Base-by-base conservation (phyloP, 2,888 invertebrate species). In the Callimorpha dominula region DNA sequence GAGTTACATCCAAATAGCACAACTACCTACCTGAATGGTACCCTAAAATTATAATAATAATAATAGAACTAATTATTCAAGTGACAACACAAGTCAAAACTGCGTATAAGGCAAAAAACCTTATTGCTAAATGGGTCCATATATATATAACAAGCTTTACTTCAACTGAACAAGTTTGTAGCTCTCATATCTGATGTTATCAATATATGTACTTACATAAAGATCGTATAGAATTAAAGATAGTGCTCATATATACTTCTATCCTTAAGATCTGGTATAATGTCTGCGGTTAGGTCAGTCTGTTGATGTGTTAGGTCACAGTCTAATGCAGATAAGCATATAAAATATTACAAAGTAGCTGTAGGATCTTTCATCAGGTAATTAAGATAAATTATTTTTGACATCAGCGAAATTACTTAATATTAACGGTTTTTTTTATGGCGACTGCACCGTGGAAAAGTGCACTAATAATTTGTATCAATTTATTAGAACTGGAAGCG, bases 271-370 rank as follows among this genome's bases (percentile, higher is more conserved):
- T 60, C 60, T 60, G 60, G 31, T 3, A 46, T 60, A 20, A 50
- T 50, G 15, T 65, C 7, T 8, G 9, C 42, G 43, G 43, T 68
- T 5, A 54, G 67, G 14, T 54, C 54, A 68, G 20, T 14, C 54
- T 43, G n/a, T 43, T 68, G 43, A 68, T 43, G 14, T 68, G 43
- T 57, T 57, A 68, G 67, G 43, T 42, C 54, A 57, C 52, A 67
- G 14, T 14, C 4, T 54, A 14, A 54, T 42, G 54, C n/a, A 57
- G 20, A 42, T 42, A 54, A 67, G 40, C 42, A 54, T 11, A 20
- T 31, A 42, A 43, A 54, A 43, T 7, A 43, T 54, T 54, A 68
- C 67, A 68, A 68, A 68, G 67, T 68, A 68, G n/a, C 42, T 43
- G 14, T 20, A 17, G 40, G n/a, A 15, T 68, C 54, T 54, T 42